Percentiles rank a stretch among this genome's conserved stretches.
Conservation (phyloP, 2,113 vertebrate species). For the Sceloporus undulatus region DNA sequence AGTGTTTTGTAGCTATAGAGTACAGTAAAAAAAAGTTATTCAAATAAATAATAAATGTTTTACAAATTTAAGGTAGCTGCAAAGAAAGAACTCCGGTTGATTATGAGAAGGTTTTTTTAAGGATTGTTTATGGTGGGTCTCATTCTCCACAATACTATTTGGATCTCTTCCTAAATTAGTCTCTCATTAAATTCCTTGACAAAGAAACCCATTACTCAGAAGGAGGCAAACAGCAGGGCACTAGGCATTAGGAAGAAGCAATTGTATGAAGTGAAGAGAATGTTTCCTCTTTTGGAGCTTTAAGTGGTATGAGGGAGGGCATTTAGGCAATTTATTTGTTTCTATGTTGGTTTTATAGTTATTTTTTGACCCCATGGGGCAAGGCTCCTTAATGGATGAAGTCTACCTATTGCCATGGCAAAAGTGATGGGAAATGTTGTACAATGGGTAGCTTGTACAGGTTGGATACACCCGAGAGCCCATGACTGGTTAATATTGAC, state of each 20-base stretch:
- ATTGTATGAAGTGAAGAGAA: neutral
- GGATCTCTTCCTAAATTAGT: neutral
- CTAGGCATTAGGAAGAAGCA: neutral
- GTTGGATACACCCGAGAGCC: neutral
- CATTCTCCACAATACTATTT: neutral
- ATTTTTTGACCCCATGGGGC: neutral
- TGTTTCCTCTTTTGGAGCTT: neutral
- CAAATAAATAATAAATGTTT: neutral
- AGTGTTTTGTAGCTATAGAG: neutral
- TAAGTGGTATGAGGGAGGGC: neutral
- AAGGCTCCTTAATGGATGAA: neutral
- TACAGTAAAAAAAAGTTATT: neutral
- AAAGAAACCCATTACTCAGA: neutral
- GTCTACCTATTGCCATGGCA: neutral
- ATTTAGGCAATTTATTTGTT: neutral
- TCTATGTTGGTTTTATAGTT: neutral
- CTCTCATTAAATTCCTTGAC: conserved; percentile 3
- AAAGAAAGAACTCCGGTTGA: neutral
- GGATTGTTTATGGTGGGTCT: neutral
- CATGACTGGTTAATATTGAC: neutral
- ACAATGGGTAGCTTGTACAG: neutral
- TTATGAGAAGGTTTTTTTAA: neutral
- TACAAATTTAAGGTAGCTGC: neutral
- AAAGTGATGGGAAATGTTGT: neutral
- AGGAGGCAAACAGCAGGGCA: neutral